Conservation (phyloP, 2,888 invertebrate genomes). For the Agrochola litura region DNA sequence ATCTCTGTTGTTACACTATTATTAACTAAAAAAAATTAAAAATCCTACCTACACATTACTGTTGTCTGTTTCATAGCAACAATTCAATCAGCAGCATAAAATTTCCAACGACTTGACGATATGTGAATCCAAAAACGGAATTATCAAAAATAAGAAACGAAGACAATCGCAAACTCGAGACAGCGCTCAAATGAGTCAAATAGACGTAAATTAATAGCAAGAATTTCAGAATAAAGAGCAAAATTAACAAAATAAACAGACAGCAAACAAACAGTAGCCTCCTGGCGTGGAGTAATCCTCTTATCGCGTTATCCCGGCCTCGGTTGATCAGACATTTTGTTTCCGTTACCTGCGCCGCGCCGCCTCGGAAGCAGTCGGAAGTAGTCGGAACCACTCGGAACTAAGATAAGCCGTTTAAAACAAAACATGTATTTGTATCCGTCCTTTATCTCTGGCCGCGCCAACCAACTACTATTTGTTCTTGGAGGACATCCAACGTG, state of each 20-base stretch:
- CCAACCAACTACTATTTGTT: slow-evolving; percentile 38
- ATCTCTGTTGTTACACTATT: not conserved
- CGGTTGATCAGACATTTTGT: slow-evolving; percentile 74
- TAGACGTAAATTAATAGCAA: slow-evolving; percentile 56
- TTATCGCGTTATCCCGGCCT: slow-evolving; percentile 78
- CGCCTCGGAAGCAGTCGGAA: slow-evolving; percentile 57
- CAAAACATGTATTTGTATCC: slow-evolving; percentile 68
- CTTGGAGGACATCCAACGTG: slow-evolving; percentile 53
- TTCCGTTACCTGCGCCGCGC: slow-evolving; percentile 71
- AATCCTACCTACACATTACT: not conserved
- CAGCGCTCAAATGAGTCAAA: slow-evolving; percentile 35
- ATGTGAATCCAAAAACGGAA: slow-evolving; percentile 2
- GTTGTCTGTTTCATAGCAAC: not conserved
- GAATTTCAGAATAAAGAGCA: slow-evolving; percentile 68
- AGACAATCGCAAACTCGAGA: slow-evolving; percentile 15
- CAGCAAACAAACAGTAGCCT: slow-evolving; percentile 70
- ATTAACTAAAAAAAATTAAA: too few relatives aligned
- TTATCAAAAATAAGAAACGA: slow-evolving; percentile 7
- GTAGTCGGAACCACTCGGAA: slow-evolving; percentile 62
- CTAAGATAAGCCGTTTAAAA: slow-evolving; percentile 74
- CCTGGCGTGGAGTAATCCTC: slow-evolving; percentile 76
- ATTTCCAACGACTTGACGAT: not conserved
- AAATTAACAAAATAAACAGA: slow-evolving; percentile 79
- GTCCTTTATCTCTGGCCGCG: slow-evolving; percentile 51
- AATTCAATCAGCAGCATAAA: not conserved